Base-by-base conservation (phyloP, 2,888 invertebrate genomes). In the Sicus ferrugineus region DNA sequence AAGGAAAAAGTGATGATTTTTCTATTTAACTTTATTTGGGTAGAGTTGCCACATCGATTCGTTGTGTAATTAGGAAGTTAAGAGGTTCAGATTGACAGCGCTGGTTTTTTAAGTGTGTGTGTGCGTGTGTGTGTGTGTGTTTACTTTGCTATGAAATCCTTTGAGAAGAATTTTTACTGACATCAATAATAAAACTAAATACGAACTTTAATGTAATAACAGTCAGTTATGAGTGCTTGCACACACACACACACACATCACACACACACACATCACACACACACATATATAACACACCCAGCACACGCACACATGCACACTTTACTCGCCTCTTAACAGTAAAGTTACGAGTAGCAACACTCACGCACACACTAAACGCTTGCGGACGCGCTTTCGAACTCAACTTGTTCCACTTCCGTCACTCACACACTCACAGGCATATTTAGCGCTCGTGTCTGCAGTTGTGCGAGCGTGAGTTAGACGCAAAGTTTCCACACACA, bases 141-240 rank as follows among this genome's bases (percentile, higher is more conserved):
- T n/a, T n/a, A 28, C 28, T 48, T n/a, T 26, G 6, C 30, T 48
- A 28, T 11, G 42, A 46, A 63, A 30, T 63, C 30, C 48, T 48
- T 63, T 26, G 28, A 30, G 30, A 46, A 48, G 48, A 48, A 48
- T 59, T 48, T 11, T 23, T 54, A 9, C 54, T 26, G 30, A 4
- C 30, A 63, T 28, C 48, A 26, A 30, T 4, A 28, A 34, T 9
- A 56, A 16, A 11, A 30, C 7, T 26, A 42, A 30, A 61, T 38
- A 46, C 11, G 11, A 46, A 65, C 21, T 34, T 6, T 46, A 59
- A 59, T 56, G 69, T 66, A 66, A 59, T 69, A 65, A 66, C 50
- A 38, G 65, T 69, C 69, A 69, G 61, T 69, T 59, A 65, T 42
- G 62, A 61, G 46, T 21, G 38, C 63, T 42, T 11, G 63, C 68